Percentiles rank a stretch among this genome's conserved stretches.
Evolutionary conservation across 2,113 vertebrate genomes (phyloP).

Genomic region (Urocynchramus pylzowi): DNA sequence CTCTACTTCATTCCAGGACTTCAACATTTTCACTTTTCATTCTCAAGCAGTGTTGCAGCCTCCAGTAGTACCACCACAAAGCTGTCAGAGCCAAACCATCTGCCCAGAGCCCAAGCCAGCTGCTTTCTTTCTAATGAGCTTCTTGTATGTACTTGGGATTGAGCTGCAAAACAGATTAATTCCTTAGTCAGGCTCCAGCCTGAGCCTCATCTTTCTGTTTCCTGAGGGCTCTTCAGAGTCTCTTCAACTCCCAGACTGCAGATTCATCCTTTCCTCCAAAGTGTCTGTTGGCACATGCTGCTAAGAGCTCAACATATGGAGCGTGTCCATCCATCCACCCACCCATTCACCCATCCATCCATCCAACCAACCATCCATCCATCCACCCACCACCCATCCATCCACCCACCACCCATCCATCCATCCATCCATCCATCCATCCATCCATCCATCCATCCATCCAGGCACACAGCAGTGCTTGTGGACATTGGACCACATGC

Average conservation of each 20-base stretch:
- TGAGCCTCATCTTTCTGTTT: neutral
- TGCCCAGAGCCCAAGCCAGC: neutral
- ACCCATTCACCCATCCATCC: neutral
- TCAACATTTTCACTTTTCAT: neutral
- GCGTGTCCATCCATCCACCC: neutral
- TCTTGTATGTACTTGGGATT: neutral
- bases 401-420: neutral
- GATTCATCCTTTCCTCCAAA: neutral
- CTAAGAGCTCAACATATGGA: neutral
- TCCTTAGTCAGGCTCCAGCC: neutral
- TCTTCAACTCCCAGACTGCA: neutral
- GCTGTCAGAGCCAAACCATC: neutral
- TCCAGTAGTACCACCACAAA: neutral
- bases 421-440: neutral
- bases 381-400: neutral
- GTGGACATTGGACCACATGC: fast-evolving
- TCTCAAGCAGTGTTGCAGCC: neutral
- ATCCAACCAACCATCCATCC: neutral
- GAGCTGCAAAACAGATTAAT: neutral
- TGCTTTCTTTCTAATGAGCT: neutral
- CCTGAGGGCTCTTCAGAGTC: neutral
- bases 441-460: neutral
- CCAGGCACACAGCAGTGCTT: neutral
- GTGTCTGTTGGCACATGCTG: neutral
- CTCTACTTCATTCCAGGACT: neutral